Evolutionary conservation across 2,113 vertebrate genomes (phyloP), one percentile per base, ranked within the genome.

Genomic region (Phrynosoma blainvillii): DNA sequence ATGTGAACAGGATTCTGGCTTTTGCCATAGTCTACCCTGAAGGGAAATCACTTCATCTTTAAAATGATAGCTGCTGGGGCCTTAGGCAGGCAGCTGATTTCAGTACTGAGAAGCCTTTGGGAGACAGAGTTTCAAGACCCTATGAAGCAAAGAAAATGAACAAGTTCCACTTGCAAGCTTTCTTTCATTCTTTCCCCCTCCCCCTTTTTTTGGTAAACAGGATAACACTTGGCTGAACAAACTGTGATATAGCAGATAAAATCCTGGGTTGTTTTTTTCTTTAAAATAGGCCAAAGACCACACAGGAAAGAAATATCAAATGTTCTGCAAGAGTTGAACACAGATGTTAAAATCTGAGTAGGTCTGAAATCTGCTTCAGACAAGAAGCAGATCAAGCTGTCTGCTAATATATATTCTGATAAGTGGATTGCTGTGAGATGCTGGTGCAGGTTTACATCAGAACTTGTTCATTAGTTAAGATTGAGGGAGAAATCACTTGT

Each of bases 171-270:
- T 0, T 30, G 21, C 66, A 1, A 32, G 14, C 3, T 5, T 73
- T 73, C 13, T 62, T 62, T 7, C 47, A 47, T 47, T 47, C 7
- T 47, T 7, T 7, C 7, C 8, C 59, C 59, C 59, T 16, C 59
- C 12, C 59, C 18, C 11, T 59, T 82, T 73, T 30, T 86, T 82
- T 68, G 7, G 32, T 68, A 70, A 70, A 47, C 65, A 40, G 13
- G 36, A 47, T 88, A 42, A 84, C 23, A 85, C 7, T 79, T 10
- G 82, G 40, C n/a, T 82, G 21, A 76, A 16, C 85, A 90, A 88
- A 36, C 83, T 3, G 78, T 92, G 56, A 74, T 25, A 52, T 12
- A 84, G 32, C 56, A 90, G 80, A 85, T 75, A 65, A 23, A 42
- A 79, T 65, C 13, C 76, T 52, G 36, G 8, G 0, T 1, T 62